phyloP scores from a whole-genome alignment of 2,113 vertebrate genomes.

The Globicephala melas region DNA sequence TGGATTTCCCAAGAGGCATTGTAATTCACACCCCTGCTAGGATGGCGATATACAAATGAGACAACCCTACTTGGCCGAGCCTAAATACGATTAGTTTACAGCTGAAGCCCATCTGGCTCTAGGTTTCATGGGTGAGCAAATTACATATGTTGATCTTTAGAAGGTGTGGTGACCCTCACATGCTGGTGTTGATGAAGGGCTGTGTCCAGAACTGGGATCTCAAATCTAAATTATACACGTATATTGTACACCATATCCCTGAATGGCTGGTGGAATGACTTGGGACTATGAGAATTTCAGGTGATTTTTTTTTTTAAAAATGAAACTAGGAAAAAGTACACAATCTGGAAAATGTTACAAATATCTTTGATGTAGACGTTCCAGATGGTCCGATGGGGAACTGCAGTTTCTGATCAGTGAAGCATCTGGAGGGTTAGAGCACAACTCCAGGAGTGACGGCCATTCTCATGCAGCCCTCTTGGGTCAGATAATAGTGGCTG shows the following conservation, averaged over 20 bases:
- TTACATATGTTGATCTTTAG: neutral
- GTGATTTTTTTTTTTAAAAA: neutral
- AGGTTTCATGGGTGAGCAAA: neutral
- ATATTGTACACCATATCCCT: neutral
- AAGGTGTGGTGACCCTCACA: neutral
- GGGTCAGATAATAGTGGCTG: neutral
- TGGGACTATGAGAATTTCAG: neutral
- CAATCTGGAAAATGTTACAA: neutral
- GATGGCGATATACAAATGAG: neutral
- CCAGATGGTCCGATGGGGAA: neutral
- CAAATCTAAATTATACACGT: neutral
- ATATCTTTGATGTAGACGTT: neutral
- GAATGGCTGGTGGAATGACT: neutral
- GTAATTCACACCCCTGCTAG: neutral
- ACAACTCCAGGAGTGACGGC: neutral
- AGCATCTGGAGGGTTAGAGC: neutral
- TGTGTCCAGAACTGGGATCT: neutral
- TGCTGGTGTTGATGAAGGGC: neutral
- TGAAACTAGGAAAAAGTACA: neutral
- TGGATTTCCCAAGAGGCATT: neutral
- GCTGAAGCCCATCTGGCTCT: neutral
- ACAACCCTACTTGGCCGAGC: neutral
- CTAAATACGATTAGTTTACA: neutral
- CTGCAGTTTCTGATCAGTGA: neutral
- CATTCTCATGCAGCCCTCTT: accelerated